Base-by-base conservation (phyloP, 2,888 invertebrate genomes). In the Ormyrus rosae region DNA sequence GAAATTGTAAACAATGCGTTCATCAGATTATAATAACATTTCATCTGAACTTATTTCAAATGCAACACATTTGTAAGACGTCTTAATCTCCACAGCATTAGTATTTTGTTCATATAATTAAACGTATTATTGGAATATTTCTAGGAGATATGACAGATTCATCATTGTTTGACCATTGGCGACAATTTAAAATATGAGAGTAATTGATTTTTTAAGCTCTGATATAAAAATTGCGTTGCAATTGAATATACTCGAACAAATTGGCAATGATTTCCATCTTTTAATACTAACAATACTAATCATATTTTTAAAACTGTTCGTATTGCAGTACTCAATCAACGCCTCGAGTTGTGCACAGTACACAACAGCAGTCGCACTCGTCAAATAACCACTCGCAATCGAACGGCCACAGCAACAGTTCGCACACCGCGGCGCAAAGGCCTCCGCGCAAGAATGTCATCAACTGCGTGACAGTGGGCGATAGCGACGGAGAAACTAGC, bases 381-480 rank as follows among this genome's bases (percentile, higher is more conserved):
- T 87, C 82, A 50, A 75, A 51, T 13, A 58, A 51, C 6, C 72
- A 77, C 11, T 73, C 64, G 45, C 64, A 78, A 71, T 56, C 75
- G 69, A 61, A 83, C 78, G 79, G 85, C 11, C 85, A 86, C 53
- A 84, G 81, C 64, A 83, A 71, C 13, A 65, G 60, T 58, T 65
- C 70, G 8, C 51, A 69, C n/a, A 53, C 50, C 19, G 82, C 86
- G 5, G 84, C 86, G 3, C 88, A 88, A 58, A 85, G 90, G 45
- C 75, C 87, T 78, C 93, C 93, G 85, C 92, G 95, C 77, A 95
- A 95, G 88, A 95, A 95, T 90, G 94, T 95, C 82, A 95, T 95
- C 86, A 95, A 95, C 87, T 96, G 95, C 91, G 95, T 96, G 79
- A 95, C 95, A 82, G 94, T 96, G 78, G 94, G 93, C 83, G 96